A percentile compares a stretch with the other conserved stretches of the same genome.
Conservation (phyloP, 2,888 invertebrate species). For the Drosophila testacea region DNA sequence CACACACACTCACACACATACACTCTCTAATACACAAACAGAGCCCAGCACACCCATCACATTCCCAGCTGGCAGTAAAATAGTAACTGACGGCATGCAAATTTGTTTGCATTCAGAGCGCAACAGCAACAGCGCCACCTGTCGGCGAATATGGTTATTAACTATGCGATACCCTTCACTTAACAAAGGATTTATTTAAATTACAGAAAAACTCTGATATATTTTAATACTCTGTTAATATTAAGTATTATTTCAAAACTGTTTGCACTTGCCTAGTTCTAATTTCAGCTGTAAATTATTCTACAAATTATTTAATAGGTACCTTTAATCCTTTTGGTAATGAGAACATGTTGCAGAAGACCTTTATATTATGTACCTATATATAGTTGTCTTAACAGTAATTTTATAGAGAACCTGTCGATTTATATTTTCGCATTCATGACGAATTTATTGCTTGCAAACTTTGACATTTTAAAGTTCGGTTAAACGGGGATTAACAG, state of each 20-base stretch:
- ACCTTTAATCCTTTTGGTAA: not conserved
- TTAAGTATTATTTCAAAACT: not conserved
- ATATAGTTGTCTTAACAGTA: too few relatives aligned
- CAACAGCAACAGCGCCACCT: slow-evolving; percentile 47
- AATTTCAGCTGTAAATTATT: not conserved
- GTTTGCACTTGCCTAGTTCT: not conserved
- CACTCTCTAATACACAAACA: slow-evolving; percentile 15
- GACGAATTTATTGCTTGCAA: too few relatives aligned
- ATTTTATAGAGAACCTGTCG: too few relatives aligned
- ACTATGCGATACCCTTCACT: slow-evolving; percentile 37
- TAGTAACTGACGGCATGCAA: slow-evolving; percentile 81
- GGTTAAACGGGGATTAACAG: too few relatives aligned
- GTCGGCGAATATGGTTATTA: slow-evolving; percentile 14
- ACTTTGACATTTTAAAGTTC: too few relatives aligned
- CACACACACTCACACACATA: slow-evolving; percentile 6
- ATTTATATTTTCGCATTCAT: too few relatives aligned
- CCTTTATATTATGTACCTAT: too few relatives aligned
- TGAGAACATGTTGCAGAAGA: too few relatives aligned
- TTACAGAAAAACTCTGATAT: not conserved
- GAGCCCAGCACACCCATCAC: slow-evolving; percentile 9
- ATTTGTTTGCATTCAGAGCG: slow-evolving; percentile 76
- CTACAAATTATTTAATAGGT: not conserved
- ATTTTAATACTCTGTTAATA: not conserved
- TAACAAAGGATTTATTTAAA: not conserved
- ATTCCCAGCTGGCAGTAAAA: slow-evolving; percentile 79